A percentile compares a stretch with the other conserved stretches of the same genome.
Evolutionary conservation across 2,888 invertebrate genomes (phyloP).

Genomic region (Dorcus parallelipipedus): DNA sequence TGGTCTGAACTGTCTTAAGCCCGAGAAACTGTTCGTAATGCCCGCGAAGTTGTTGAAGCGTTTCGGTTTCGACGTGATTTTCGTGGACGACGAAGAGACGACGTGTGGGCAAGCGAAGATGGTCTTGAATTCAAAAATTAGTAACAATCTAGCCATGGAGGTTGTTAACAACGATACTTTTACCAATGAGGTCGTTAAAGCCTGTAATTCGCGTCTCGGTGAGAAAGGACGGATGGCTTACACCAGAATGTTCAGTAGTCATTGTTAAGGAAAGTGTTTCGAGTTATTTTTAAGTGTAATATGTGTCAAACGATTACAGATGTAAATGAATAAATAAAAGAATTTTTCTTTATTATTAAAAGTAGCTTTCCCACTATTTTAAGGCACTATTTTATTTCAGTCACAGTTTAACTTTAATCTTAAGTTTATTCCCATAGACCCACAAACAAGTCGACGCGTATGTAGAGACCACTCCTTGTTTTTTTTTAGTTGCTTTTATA

Average conservation of each 20-base stretch:
- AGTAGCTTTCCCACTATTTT: no score
- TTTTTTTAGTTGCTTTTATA: no score
- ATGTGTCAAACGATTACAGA: no score
- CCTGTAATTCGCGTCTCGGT: constrained; percentile 2
- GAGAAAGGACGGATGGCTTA: constrained; percentile 11
- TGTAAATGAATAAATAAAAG: no score
- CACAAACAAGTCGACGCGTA: no score
- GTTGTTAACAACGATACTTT: constrained; percentile 10
- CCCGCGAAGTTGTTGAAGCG: neutral
- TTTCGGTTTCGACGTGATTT: neutral
- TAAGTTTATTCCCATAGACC: no score
- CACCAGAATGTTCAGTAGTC: neutral
- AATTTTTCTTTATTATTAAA: no score
- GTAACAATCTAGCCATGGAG: constrained; percentile 2
- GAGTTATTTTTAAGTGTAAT: no score
- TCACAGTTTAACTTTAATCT: no score
- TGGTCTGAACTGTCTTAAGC: neutral
- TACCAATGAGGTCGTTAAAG: constrained; percentile 7
- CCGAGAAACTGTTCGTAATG: neutral
- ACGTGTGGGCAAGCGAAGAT: neutral
- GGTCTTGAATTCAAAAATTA: neutral
- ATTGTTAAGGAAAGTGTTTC: no score
- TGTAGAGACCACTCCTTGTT: no score
- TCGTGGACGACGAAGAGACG: neutral
- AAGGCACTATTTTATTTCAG: no score